phyloP scores from a whole-genome alignment of 2,888 invertebrate species.

The Ctena decussata region DNA sequence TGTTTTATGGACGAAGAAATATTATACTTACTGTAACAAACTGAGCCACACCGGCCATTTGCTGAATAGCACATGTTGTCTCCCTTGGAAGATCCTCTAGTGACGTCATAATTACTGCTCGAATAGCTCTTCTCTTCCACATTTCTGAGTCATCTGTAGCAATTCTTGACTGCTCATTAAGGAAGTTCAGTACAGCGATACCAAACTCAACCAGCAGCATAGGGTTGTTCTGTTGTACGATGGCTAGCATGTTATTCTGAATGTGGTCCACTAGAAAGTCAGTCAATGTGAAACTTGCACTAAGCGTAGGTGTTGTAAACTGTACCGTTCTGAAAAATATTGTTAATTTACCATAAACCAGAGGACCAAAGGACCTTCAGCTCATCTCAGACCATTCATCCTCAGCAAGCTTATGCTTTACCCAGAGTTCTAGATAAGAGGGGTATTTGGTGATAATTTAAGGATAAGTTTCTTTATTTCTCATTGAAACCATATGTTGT shows the following conservation, averaged over 20 bases:
- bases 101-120: conserved; percentile 70
- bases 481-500: too few relatives aligned
- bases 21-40: conserved; percentile 73
- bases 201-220: conserved; percentile 72
- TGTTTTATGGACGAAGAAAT: too few relatives aligned
- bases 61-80: conserved; percentile 68
- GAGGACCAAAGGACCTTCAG: too few relatives aligned
- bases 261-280: conserved; percentile 66
- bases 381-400: too few relatives aligned
- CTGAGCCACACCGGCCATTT: conserved; percentile 70
- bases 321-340: conserved; percentile 57
- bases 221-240: conserved; percentile 75
- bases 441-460: too few relatives aligned
- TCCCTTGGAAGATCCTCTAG: conserved; percentile 65
- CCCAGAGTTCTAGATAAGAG: too few relatives aligned
- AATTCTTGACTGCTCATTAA: conserved; percentile 72
- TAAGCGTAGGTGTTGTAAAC: conserved; percentile 40
- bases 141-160: conserved; percentile 33
- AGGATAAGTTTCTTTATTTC: too few relatives aligned
- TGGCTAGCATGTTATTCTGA: conserved; percentile 48
- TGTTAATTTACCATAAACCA: too few relatives aligned
- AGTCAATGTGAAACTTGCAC: conserved; percentile 36
- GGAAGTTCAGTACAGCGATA: conserved; percentile 68
- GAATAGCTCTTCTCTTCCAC: conserved; percentile 61
- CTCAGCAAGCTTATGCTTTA: too few relatives aligned